These are phyloP conservation scores for Kryptopterus vitreolus DNA, from an alignment of 2,797 vertebrate species.

Conservation along the genomic window DNA sequence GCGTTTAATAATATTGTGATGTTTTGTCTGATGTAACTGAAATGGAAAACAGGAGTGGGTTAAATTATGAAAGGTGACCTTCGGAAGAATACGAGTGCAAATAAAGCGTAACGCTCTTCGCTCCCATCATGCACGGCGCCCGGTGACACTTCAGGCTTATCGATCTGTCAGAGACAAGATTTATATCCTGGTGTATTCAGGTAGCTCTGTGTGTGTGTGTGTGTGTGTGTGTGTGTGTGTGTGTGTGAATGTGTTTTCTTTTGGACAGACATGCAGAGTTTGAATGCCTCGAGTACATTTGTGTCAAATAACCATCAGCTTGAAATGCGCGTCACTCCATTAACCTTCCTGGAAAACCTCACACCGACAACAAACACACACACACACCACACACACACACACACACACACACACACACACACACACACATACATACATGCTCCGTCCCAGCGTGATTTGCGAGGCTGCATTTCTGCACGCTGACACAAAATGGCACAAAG, in stretches of 20 bases:
- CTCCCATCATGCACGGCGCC: conserved; percentile 58
- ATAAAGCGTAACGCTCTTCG: conserved; percentile 48
- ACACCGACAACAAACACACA: no score
- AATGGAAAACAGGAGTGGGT: conserved; percentile 41
- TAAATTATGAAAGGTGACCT: conserved; percentile 43
- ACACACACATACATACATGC: conserved; percentile 22
- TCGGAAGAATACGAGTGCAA: background rate
- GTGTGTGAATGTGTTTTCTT: background rate
- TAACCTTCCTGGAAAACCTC: conserved; percentile 55
- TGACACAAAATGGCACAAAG: conserved; percentile 45
- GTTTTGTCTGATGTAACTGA: conserved; percentile 47
- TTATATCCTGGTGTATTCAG: conserved; percentile 50
- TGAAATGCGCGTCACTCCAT: conserved; percentile 49
- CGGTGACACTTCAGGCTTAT: conserved; percentile 61
- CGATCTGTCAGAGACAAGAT: conserved; percentile 64
- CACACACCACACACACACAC: no score
- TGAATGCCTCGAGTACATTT: conserved; percentile 35
- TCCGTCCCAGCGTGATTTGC: conserved; percentile 42
- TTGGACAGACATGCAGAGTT: conserved; percentile 23
- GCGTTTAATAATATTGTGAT: conserved; percentile 55
- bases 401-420: background rate
- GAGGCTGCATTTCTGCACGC: conserved; percentile 41
- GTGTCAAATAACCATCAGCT: conserved; percentile 55
- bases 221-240: no score
- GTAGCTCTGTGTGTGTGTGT: background rate